Evolutionary conservation across 2,797 vertebrate species (phyloP), one percentile per base, ranked within the genome.

Genomic region (Holocentrus rufus): DNA sequence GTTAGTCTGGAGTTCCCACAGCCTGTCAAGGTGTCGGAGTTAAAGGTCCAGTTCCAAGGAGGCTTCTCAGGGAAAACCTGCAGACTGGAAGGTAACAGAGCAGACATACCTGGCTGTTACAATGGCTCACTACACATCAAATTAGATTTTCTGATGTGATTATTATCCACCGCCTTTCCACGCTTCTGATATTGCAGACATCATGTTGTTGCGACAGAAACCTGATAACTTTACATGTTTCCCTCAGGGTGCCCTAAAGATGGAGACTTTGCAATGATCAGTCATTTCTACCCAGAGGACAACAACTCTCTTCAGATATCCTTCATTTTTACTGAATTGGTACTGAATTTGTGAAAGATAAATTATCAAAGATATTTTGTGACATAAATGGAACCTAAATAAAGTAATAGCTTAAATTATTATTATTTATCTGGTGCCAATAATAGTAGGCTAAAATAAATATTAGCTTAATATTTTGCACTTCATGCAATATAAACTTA

Each of bases 11-110:
- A 96, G 57, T 99, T 99, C 76, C 96, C 97, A 0, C 72, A 89
- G 42, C 63, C 93, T 0, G 93, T 97, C 52, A 92, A 47, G 31
- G 76, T 96, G 34, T 95, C 94, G 0, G 91, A 93, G 72, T 77
- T 99, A 55, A 95, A 94, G 57, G 61, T 99, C 70, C 97, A 98
- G 68, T 99, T 99, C 91, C 98, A 99, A 80, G 98, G 97, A n/a
- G 98, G 97, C 7, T 99, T 99, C 78, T 95, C 95, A 14, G 95
- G 96, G 39, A 95, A 85, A 76, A 81, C 91, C 1, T 97, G 96
- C 89, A 90, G 81, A 46, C 79, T 99, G 78, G 91, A 97, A 94
- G 98, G 98, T 98, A 92, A 92, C 77, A 79, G 34, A 47, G 15
- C 9, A 15, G 15, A 57, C 0, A 25, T 58, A 13, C 9, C 5